phyloP scores from a whole-genome alignment of 1,140 invertebrate species.

The Arctopsyche grandis region DNA sequence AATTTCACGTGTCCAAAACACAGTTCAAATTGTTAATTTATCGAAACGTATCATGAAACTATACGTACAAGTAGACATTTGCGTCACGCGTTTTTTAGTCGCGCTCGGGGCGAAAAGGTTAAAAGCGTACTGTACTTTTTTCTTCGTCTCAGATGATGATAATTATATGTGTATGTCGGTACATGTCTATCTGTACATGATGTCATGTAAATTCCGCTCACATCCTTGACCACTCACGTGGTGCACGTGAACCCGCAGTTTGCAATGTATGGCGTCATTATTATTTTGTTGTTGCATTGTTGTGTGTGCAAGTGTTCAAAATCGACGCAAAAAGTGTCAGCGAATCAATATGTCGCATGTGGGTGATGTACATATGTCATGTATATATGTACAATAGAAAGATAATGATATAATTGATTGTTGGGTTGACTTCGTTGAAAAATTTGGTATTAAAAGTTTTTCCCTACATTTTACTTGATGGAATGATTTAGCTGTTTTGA shows the following conservation, averaged over 20 bases:
- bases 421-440: too few species aligned
- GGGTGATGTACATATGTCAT: too few species aligned
- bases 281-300: not conserved
- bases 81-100: not conserved
- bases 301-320: not conserved
- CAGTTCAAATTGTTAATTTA: not conserved
- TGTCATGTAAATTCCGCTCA: constrained; percentile 31
- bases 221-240: constrained; percentile 31
- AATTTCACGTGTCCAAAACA: too few species aligned
- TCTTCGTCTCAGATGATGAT: not conserved
- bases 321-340: too few species aligned
- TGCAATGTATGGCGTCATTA: too few species aligned
- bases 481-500: too few species aligned
- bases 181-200: not conserved
- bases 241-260: constrained; percentile 1
- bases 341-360: too few species aligned
- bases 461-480: too few species aligned
- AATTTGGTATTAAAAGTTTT: too few species aligned
- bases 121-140: not conserved
- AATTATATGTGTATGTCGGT: not conserved
- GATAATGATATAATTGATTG: too few species aligned
- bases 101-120: not conserved
- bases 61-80: not conserved
- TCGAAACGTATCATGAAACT: not conserved
- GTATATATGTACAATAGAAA: too few species aligned